phyloP scores from a whole-genome alignment of 2,113 vertebrate species.

The Cryptotis parvus region DNA sequence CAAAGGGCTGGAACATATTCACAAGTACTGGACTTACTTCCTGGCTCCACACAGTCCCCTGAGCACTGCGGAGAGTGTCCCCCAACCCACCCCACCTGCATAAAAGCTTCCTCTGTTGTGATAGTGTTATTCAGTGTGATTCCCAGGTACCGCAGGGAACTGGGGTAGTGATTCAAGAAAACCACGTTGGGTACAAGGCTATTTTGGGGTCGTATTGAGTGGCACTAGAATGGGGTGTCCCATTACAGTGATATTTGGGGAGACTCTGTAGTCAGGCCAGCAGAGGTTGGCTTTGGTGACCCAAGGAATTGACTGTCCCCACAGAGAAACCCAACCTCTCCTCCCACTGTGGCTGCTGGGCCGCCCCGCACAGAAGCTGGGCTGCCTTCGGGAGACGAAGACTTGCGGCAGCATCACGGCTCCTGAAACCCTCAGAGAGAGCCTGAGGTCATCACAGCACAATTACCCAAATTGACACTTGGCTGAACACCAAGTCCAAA shows the following conservation, averaged over 20 bases:
- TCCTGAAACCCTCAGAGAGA: neutral
- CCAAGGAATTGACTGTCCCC: neutral
- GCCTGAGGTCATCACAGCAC: constrained; percentile 21
- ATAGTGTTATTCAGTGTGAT: no score
- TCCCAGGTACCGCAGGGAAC: no score
- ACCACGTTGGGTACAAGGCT: no score
- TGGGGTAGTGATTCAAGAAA: no score
- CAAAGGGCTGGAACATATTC: no score
- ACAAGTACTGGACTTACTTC: no score
- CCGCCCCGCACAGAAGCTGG: neutral
- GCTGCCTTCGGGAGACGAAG: neutral
- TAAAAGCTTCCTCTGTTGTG: no score
- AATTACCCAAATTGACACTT: neutral
- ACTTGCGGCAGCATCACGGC: neutral
- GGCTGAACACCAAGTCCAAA: neutral
- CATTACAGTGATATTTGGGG: rapidly evolving
- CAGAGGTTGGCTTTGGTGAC: neutral
- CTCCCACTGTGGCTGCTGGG: neutral
- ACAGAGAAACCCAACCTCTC: neutral
- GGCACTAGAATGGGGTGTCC: rapidly evolving
- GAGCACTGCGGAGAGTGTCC: no score
- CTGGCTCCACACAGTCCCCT: no score
- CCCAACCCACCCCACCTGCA: no score
- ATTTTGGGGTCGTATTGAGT: neutral
- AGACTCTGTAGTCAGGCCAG: rapidly evolving